These are phyloP conservation scores for Bos indicus DNA, from an alignment of 2,113 vertebrate species.

Conservation along the genomic window DNA sequence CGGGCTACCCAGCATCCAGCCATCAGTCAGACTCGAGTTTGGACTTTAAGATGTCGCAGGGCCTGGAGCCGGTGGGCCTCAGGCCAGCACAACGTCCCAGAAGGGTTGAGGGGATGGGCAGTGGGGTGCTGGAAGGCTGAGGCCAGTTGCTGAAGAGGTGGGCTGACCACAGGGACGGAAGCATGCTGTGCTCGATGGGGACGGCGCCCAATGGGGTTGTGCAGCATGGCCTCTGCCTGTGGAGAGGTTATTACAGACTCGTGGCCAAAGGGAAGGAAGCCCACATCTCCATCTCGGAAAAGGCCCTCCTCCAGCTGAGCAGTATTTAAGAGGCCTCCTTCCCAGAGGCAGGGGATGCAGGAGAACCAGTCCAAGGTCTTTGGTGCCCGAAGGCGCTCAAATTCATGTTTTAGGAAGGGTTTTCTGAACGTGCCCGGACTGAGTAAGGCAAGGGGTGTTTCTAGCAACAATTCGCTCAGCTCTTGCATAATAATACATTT, in stretches of 20 bases:
- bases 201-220: neutral
- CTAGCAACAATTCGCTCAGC: slow-evolving; percentile 2
- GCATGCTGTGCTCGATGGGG: fast-evolving
- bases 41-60: neutral
- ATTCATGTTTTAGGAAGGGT: neutral
- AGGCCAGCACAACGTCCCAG: fast-evolving
- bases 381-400: neutral
- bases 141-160: fast-evolving
- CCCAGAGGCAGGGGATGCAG: neutral
- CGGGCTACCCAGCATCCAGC: neutral
- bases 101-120: fast-evolving
- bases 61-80: neutral
- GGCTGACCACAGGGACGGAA: fast-evolving
- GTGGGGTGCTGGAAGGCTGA: fast-evolving
- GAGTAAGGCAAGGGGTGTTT: slow-evolving; percentile 1
- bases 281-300: neutral
- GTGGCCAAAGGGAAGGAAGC: fast-evolving
- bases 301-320: neutral
- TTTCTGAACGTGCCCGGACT: neutral
- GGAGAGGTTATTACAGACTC: neutral
- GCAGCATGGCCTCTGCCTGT: neutral
- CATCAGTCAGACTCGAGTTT: neutral
- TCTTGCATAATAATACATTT: slow-evolving; percentile 45
- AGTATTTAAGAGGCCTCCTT: neutral
- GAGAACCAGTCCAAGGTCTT: neutral